Percentiles rank a stretch among this genome's conserved stretches.
Evolutionary conservation across 1,140 invertebrate species (phyloP).

Genomic region (Eupeodes corollae): DNA sequence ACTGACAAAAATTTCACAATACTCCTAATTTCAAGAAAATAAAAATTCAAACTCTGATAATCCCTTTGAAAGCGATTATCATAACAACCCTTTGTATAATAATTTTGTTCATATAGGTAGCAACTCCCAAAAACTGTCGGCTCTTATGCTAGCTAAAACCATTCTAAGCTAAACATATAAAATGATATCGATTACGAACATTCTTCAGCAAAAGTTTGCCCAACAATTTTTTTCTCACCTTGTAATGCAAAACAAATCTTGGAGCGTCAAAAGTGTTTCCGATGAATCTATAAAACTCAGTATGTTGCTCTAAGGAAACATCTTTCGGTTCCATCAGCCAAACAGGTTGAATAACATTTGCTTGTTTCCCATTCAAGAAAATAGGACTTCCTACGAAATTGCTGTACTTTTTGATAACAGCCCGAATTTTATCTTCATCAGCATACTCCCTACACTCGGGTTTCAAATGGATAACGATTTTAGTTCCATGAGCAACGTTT

Average conservation of each 20-base stretch:
- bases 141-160: no score
- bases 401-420: conserved; percentile 90
- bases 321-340: conserved; percentile 89
- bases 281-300: conserved; percentile 84
- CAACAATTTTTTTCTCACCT: conserved; percentile 15
- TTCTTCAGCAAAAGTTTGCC: no score
- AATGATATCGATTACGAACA: no score
- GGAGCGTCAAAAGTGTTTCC: conserved; percentile 75
- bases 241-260: conserved; percentile 72
- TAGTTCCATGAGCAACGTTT: conserved; percentile 77
- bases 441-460: conserved; percentile 77
- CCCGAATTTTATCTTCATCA: conserved; percentile 73
- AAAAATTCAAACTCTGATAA: no score
- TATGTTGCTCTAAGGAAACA: conserved; percentile 73
- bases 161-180: no score
- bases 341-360: conserved; percentile 79
- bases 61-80: no score
- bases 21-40: no score
- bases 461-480: conserved; percentile 86
- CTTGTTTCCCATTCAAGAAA: conserved; percentile 74
- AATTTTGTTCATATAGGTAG: no score
- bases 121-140: no score
- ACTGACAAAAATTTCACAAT: no score
- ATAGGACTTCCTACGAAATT: conserved; percentile 94
- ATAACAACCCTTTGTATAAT: no score